A percentile compares a stretch with the other conserved stretches of the same genome.
Conservation (phyloP, 2,888 invertebrate genomes). For the Podabrus alpinus region DNA sequence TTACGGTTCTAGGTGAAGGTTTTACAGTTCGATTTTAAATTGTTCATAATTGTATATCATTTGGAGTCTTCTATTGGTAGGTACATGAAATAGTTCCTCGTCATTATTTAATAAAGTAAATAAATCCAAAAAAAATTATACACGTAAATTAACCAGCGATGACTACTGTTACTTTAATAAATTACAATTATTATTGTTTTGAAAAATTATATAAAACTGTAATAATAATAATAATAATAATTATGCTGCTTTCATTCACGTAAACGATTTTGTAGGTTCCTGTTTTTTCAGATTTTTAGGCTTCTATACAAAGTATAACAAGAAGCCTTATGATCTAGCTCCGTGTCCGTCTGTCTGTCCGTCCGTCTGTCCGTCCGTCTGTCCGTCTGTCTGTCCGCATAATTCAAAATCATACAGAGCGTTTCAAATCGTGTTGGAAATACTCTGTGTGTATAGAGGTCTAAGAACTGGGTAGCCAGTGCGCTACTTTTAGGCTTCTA, state of each 20-base stretch:
- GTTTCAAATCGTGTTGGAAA: no score
- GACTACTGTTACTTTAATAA: not conserved
- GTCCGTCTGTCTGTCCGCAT: no score
- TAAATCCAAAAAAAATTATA: not conserved
- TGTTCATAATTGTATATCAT: not conserved
- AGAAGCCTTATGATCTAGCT: no score
- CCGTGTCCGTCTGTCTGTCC: no score
- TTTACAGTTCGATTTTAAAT: not conserved
- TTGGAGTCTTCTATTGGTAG: not conserved
- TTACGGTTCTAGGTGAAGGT: not conserved
- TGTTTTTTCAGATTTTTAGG: no score
- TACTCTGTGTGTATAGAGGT: no score
- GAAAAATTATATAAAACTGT: not conserved
- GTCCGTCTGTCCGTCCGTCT: no score
- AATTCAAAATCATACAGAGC: no score
- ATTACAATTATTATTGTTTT: not conserved
- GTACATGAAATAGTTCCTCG: not conserved
- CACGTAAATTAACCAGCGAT: not conserved
- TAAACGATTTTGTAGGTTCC: not conserved
- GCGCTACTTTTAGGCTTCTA: no score
- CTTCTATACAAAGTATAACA: no score
- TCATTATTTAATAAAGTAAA: not conserved
- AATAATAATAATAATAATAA: no score
- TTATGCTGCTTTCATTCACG: not conserved
- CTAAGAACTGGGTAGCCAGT: no score